Conservation (phyloP, 2,797 vertebrate genomes). For the Tinamus major region DNA sequence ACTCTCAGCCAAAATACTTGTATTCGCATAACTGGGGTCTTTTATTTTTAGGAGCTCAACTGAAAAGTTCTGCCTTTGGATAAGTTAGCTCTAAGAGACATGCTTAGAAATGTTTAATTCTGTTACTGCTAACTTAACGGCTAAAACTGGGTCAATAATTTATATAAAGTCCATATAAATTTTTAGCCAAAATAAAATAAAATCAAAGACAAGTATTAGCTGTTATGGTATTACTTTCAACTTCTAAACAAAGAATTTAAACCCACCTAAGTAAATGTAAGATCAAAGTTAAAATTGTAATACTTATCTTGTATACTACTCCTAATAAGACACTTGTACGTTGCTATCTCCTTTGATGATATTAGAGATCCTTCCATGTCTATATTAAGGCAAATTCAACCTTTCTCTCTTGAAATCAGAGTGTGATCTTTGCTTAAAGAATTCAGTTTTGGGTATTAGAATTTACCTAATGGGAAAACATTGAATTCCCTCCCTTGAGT, state of each 20-base stretch:
- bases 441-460: not conserved
- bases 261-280: not conserved
- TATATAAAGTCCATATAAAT: not conserved
- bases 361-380: not conserved
- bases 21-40: not conserved
- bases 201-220: not conserved
- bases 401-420: not conserved
- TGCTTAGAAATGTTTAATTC: not conserved
- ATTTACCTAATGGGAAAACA: not conserved
- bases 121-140: not conserved
- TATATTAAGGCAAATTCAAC: not conserved
- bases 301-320: not conserved
- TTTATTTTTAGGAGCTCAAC: not conserved
- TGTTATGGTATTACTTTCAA: not conserved
- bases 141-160: not conserved
- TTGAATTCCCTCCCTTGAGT: not conserved
- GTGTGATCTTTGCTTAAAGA: not conserved
- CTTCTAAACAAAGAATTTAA: not conserved
- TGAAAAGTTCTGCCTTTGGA: not conserved
- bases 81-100: not conserved
- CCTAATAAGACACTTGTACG: not conserved
- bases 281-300: not conserved
- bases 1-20: not conserved
- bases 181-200: not conserved
- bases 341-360: not conserved